Evolutionary conservation across 2,888 invertebrate species (phyloP), one percentile per base, ranked within the genome.

Genomic region (Drosophila melanosoma): DNA sequence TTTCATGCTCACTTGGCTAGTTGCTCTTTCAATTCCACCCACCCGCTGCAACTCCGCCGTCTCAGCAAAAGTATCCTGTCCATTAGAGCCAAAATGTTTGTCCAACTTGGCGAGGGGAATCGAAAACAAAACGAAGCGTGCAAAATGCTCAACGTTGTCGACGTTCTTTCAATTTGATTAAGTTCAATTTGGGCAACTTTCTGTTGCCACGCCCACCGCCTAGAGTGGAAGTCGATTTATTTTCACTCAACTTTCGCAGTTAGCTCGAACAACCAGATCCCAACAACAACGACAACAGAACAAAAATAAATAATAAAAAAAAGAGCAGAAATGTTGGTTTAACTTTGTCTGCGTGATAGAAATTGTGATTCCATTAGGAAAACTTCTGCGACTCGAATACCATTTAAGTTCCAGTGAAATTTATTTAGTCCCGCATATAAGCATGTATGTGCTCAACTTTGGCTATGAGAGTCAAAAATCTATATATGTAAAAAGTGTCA

Each of bases 351-450:
- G 69, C 57, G 45, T 67, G 45, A 36, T 57, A 64, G 71, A 80
- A 82, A 79, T 86, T 87, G 83, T 89, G 86, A 85, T 89, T 83
- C 86, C 88, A 87, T 87, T 87, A 89, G 86, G 83, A 79, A 74
- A 88, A 83, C 69, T 87, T 87, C 87, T 83, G 76, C 74, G 85
- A 74, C 86, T 86, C 83, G 81, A 82, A 87, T 86, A 89, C 76
- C 84, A 89, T 87, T 86, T 78, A 82, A 87, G 87, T 86, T 85
- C 69, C 67, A 56, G 15, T 62, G 74, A 81, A 70, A 75, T 81
- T 78, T 81, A 72, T 78, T 67, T 69, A 62, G 63, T 56, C 38
- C 36, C 29, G 8, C 40, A 54, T 54, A 29, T 59, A 56, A 36
- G 33, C 26, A 23, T 52, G 58, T 20, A 11, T 63, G 26, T 64